Evolutionary conservation across 2,113 vertebrate genomes (phyloP), one percentile per base, ranked within the genome.

Genomic region (Myrmophylax atrothorax): DNA sequence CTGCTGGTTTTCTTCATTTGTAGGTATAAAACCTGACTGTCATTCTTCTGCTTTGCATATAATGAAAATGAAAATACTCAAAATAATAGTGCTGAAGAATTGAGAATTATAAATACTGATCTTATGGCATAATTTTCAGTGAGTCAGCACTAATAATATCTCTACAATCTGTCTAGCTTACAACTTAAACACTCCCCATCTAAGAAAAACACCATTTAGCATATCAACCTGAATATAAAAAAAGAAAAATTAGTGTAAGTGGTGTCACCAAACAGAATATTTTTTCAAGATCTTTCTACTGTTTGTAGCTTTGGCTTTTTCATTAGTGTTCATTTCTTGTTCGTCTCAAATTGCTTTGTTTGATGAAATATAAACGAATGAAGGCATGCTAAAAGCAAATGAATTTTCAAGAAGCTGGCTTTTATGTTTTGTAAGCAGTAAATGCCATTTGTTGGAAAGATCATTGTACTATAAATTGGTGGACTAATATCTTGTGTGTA

Each of bases 1-100:
- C 87, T 94, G 83, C 87, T 92, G 14, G 20, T 78, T 93, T 60
- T 95, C 83, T 95, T 96, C 91, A 96, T 97, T 90, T 95, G 33
- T 84, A 77, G 40, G 74, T 87, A 37, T 6, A 91, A 85, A 78
- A 92, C 94, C 84, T 91, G 85, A 56, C 53, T 55, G 12, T 67
- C 14, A 26, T 90, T 96, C n/a, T 85, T 42, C 70, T 87, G 50
- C 26, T 91, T 84, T 82, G 17, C 50, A 26, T 81, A 14, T 78
- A 93, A 49, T 84, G 37, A 18, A 76, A 90, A 81, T 81, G 3
- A 85, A 93, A 91, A 73, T 49, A 84, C n/a, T 82, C 67, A 78
- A 55, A 89, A 73, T 87, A 78, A 62, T 90, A 81, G 24, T 37
- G n/a, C 24, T 93, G 70, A 90, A 42, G 38, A 90, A 63, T 82